Evolutionary conservation across 2,888 invertebrate genomes (phyloP), one percentile per base, ranked within the genome.

Genomic region (Mactromeris polynyma): DNA sequence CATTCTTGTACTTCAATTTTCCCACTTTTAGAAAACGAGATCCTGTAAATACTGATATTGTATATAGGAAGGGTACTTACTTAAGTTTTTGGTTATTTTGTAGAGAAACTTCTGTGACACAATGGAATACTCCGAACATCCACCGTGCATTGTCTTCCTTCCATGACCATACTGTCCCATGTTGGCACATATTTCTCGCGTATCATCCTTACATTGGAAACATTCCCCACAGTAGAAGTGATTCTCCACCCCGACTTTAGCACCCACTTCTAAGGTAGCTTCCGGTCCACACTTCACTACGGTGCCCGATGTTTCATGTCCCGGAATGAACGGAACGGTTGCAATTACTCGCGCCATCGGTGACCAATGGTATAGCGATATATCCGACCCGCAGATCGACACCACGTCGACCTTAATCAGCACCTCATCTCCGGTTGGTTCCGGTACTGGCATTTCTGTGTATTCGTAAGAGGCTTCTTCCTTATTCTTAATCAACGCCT

Each of bases 141-240:
- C 96, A 9, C 96, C 96, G 83, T 95, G 95, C 79, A 93, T 93
- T 0, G 96, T 96, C 88, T 95, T 92, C 83, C 93, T 93, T 0
- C 96, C 96, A 88, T 96, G 96, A n/a, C 96, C 96, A 88, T 94
- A 96, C 92, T 96, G 96, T 0, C 95, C 95, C 96, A 96, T 96
- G 86, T 95, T 94, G 83, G 91, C 90, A 85, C 96, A 96, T 36
- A 96, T 96, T 73, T 95, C 95, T 54, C 93, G 86, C 80, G 93
- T 86, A 81, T 93, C 95, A 90, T 95, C 86, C 38, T 89, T 85
- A 86, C 96, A 96, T 91, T 95, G 95, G 83, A 93, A 95, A 90
- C 96, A 96, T 1, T 91, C 64, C 2, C 95, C 96, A 83, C 96
- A 96, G 92, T 91, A 96, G 87, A 94, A 96, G 87, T 96, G 96